Base-by-base conservation (phyloP, 1,140 invertebrate species). In the Vollenhovia emeryi region DNA sequence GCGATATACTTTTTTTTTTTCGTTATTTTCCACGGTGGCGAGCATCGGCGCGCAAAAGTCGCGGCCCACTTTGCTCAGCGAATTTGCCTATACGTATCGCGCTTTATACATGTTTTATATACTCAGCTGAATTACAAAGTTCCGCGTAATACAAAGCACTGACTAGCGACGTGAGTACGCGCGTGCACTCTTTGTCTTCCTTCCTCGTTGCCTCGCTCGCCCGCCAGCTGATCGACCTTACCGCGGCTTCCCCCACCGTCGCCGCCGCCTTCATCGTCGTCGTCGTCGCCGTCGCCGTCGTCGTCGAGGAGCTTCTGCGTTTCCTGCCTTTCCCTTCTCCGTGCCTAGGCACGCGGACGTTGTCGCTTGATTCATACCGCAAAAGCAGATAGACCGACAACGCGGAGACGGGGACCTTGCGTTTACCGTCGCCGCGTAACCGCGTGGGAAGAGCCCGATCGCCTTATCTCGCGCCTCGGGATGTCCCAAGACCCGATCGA, bases 191-290 rank as follows among this genome's bases (percentile, higher is more conserved):
- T 79, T 87, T 87, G 55, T 80, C 50, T 86, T 86, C n/a, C n/a
- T 79, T 40, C 50, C 24, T 24, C 66, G 33, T 24, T 18, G 45
- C 66, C 15, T 80, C 36, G 50, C 18, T 86, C 79, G 64, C 84
- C 85, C 74, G 57, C 86, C 90, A 91, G 88, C 90, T 91, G 90
- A 91, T 91, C 86, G 90, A 91, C 90, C 88, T 91, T 90, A 87
- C 64, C 36, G 40, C n/a, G 45, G 48, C 33, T 60, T 27, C 43
- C 57, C 71, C 80, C 64, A 73, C 80, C 80, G 50, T 6, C 30
- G 11, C 11, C 13, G 3, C 9, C 3, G 11, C 9, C 43, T 9
- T 64, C 36, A 13, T 1, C 11, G 3, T 13, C 48, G 60, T 24
- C 2, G n/a, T 45, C 80, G 36, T 48, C 13, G 5, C 5, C 15